Evolutionary conservation across 2,113 vertebrate species (phyloP).

Genomic region (Corythaeola cristata): DNA sequence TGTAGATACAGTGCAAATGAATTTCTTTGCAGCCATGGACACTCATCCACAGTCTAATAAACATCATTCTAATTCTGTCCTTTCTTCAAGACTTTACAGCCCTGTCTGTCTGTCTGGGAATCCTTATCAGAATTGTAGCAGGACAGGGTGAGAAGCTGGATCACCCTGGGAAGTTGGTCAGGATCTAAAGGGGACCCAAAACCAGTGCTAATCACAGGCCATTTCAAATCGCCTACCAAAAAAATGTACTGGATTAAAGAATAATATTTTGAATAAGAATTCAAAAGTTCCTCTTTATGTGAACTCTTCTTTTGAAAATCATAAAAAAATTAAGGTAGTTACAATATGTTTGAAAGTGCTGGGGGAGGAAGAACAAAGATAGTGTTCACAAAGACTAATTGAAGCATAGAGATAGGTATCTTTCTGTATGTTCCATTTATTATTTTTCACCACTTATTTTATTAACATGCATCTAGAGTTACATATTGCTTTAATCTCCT

Average conservation of each 20-base stretch:
- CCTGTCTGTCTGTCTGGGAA: background rate
- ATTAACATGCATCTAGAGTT: constrained; percentile 84
- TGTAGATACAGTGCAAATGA: constrained; percentile 52
- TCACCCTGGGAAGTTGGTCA: constrained; percentile 56
- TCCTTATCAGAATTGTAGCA: constrained; percentile 63
- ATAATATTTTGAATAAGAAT: background rate
- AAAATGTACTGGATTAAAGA: background rate
- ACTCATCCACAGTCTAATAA: background rate
- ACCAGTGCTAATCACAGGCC: background rate
- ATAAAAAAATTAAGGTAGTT: constrained; percentile 20
- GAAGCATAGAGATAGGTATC: constrained; percentile 68
- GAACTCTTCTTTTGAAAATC: constrained; percentile 27
- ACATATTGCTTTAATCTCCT: constrained; percentile 84
- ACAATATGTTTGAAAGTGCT: constrained; percentile 81
- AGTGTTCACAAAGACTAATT: constrained; percentile 73
- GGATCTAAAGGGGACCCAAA: background rate
- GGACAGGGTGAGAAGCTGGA: constrained; percentile 39
- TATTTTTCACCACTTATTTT: constrained; percentile 80
- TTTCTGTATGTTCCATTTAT: constrained; percentile 71
- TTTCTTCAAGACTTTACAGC: background rate
- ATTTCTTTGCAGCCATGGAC: constrained; percentile 22
- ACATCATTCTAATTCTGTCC: constrained; percentile 32
- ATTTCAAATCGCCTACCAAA: background rate
- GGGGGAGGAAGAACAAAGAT: constrained; percentile 67
- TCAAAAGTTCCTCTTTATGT: background rate